Percentiles rank a stretch among this genome's conserved stretches.
Conservation (phyloP, 1,140 invertebrate species). For the Drosophila prosaltans region DNA sequence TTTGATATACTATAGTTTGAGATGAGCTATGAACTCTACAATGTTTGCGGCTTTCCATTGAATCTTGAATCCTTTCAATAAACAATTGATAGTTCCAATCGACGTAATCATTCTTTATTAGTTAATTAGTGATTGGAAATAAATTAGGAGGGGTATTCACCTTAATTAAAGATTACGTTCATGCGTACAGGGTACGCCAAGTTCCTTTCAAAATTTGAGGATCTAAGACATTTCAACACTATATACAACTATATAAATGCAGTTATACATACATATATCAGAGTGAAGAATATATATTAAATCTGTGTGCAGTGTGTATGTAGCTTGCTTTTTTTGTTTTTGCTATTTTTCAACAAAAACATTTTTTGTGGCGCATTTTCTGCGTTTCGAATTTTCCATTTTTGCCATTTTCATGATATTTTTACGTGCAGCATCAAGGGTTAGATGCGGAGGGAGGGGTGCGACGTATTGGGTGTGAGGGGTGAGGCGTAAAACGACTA, state of each 20-base stretch:
- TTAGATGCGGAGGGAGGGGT: conserved; percentile 7
- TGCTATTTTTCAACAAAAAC: conserved; percentile 75
- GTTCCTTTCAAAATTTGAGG: too few relatives aligned
- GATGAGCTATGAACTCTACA: too few relatives aligned
- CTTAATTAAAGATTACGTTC: too few relatives aligned
- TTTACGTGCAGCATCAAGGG: conserved; percentile 47
- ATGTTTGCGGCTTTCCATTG: too few relatives aligned
- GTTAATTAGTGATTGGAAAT: too few relatives aligned
- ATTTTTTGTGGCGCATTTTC: conserved; percentile 80
- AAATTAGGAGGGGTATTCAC: too few relatives aligned
- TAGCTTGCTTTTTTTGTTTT: conserved; percentile 18
- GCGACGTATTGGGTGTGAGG: conserved; percentile 20
- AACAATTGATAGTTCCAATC: too few relatives aligned
- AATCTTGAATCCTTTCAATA: too few relatives aligned
- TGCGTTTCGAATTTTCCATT: conserved; percentile 77
- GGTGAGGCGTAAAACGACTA: conserved; percentile 61
- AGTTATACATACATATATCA: not conserved
- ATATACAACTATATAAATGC: not conserved
- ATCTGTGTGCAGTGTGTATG: conserved; percentile 21
- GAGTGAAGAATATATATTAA: not conserved
- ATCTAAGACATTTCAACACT: too few relatives aligned
- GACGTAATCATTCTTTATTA: too few relatives aligned
- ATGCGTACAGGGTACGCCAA: too few relatives aligned
- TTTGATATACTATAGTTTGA: too few relatives aligned
- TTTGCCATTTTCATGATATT: conserved; percentile 79